A percentile compares a stretch with the other conserved stretches of the same genome.
phyloP scores from a whole-genome alignment of 2,888 invertebrate species.

The Ryuthela nishihirai region DNA sequence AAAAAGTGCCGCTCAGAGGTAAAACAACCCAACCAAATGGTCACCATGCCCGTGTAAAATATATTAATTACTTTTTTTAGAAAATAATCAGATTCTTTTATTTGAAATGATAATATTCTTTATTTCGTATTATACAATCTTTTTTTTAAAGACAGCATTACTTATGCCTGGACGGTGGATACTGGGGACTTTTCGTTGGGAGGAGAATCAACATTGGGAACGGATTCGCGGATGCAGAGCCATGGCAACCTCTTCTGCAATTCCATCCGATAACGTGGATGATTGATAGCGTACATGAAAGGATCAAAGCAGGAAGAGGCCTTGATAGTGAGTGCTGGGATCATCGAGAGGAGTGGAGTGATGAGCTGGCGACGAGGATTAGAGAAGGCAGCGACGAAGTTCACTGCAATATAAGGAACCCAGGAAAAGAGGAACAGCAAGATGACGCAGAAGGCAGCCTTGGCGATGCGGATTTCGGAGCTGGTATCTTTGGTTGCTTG shows the following conservation, averaged over 20 bases:
- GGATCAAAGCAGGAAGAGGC: conserved; percentile 54
- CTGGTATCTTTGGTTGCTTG: conserved; percentile 72
- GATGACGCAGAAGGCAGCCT: conserved; percentile 65
- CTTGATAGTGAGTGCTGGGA: conserved; percentile 55
- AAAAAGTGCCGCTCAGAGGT: too few species aligned
- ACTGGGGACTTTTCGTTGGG: too few species aligned
- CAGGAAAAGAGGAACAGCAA: conserved; percentile 72
- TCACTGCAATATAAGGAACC: conserved; percentile 75
- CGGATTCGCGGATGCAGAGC: conserved; percentile 35
- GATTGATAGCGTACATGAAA: conserved; percentile 53
- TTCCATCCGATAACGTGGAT: conserved; percentile 47
- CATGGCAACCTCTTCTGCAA: conserved; percentile 28
- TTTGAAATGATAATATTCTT: too few species aligned
- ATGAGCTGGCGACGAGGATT: conserved; percentile 61
- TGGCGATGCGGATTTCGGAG: conserved; percentile 68
- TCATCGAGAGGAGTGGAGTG: conserved; percentile 59
- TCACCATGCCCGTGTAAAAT: too few species aligned
- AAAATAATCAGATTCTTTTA: too few species aligned
- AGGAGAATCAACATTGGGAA: too few species aligned
- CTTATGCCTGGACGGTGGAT: too few species aligned
- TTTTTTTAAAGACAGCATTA: too few species aligned
- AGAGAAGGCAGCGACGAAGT: conserved; percentile 65
- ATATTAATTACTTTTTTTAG: too few species aligned
- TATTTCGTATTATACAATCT: too few species aligned
- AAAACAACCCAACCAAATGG: too few species aligned